A percentile compares a stretch with the other conserved stretches of the same genome.
These are phyloP conservation scores for Pectinophora gossypiella DNA, from an alignment of 1,140 invertebrate species.

Conservation along the genomic window DNA sequence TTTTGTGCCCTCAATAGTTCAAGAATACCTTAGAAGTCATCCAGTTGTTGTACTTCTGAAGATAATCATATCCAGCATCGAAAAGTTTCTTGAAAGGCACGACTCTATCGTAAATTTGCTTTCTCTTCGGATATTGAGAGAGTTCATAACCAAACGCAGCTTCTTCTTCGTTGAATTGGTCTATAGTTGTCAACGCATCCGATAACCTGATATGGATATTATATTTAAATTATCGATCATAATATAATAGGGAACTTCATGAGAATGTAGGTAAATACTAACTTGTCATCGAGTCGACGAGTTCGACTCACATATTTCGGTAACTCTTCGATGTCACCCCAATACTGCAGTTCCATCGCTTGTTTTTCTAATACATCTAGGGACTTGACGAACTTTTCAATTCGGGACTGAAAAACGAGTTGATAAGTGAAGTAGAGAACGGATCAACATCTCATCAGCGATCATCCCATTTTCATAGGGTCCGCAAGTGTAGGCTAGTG, in stretches of 20 bases:
- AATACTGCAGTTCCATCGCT: constrained; percentile 90
- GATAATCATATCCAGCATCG: constrained; percentile 90
- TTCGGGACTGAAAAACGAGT: constrained; percentile 71
- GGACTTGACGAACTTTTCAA: constrained; percentile 86
- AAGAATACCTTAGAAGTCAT: constrained; percentile 83
- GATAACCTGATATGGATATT: constrained; percentile 74
- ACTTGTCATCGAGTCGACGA: constrained; percentile 82
- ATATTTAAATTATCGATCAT: not conserved
- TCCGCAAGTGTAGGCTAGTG: too few relatives aligned
- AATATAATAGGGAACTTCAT: not conserved
- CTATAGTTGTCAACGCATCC: constrained; percentile 86
- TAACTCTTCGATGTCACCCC: constrained; percentile 91
- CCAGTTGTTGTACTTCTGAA: constrained; percentile 89
- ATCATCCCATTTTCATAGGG: too few relatives aligned
- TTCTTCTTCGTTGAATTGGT: constrained; percentile 95
- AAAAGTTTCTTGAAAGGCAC: constrained; percentile 93
- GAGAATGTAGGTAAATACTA: constrained; percentile 42
- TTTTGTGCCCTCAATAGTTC: too few relatives aligned
- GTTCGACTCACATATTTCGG: constrained; percentile 91
- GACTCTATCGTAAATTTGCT: constrained; percentile 83
- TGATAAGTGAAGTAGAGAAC: too few relatives aligned
- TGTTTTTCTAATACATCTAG: constrained; percentile 87
- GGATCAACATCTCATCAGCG: too few relatives aligned
- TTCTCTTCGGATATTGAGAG: constrained; percentile 92
- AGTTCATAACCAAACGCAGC: constrained; percentile 91